Base-by-base conservation (phyloP, 1,140 invertebrate species). In the Xylocopa sonorina region DNA sequence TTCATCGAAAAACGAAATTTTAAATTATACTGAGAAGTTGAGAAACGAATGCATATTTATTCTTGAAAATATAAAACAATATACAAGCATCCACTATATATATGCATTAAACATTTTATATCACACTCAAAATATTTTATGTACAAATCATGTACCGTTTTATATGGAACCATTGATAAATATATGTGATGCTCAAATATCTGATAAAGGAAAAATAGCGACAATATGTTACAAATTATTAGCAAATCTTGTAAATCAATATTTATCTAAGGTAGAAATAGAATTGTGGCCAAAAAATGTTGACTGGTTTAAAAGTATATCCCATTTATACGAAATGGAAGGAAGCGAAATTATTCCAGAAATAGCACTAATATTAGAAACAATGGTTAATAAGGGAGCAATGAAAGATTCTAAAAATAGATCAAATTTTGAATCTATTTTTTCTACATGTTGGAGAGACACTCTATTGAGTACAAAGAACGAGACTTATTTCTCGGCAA, bases 391-490 rank as follows among this genome's bases (percentile, higher is more conserved):
- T 14, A 68, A 78, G 41, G 60, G 83, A 77, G 38, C 46, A 48
- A 48, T 88, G 38, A 68, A n/a, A 32, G 1, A 75, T n/a, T 3
- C 18, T 27, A 32, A 71, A 18, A 72, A 88, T 69, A 81, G 71
- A 66, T 64, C 71, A 63, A 62, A 69, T 43, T 78, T 90, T 0
- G 79, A 86, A 78, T 71, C 64, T 62, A 74, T 87, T 34, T 81
- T 90, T 27, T 76, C 84, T 43, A 53, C 64, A 24, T 88, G 87
- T n/a, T 92, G 90, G 88, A 90, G 68, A 48, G 80, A 67, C 18
- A 85, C 86, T 14, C 83, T 90, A 55, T 69, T 76, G 10, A 81
- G 81, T 58, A 92, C 89, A 63, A 89, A 87, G 32, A 87, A 88
- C 43, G 80, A 81, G 29, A n/a, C 81, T 5, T 92, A 89, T 41